These are phyloP conservation scores for Tachina grossa DNA, from an alignment of 2,888 invertebrate genomes.

Conservation along the genomic window DNA sequence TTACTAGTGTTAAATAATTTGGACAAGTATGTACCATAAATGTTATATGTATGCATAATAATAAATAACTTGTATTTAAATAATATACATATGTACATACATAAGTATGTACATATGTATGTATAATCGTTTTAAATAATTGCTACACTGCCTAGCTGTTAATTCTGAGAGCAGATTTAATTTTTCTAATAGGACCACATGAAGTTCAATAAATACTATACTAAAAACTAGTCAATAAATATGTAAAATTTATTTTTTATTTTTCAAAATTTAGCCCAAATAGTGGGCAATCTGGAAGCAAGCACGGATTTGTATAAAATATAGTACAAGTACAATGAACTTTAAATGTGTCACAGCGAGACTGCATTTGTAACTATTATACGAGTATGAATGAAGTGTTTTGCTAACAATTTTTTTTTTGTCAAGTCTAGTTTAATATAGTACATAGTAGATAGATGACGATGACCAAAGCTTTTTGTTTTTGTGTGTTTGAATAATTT, in stretches of 20 bases:
- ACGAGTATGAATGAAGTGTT: too few relatives aligned
- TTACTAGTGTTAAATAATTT: neutral
- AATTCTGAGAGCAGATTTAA: constrained; percentile 60
- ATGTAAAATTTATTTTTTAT: neutral
- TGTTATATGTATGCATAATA: neutral
- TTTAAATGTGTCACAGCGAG: constrained; percentile 14
- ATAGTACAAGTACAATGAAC: constrained; percentile 43
- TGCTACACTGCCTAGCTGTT: constrained; percentile 6
- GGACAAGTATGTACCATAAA: neutral
- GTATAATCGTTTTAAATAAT: neutral
- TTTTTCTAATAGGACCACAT: constrained; percentile 55
- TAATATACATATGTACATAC: neutral
- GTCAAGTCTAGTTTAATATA: constrained; percentile 19
- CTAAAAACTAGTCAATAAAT: too few relatives aligned
- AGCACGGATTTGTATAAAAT: constrained; percentile 4
- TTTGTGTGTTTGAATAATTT: neutral
- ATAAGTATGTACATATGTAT: neutral
- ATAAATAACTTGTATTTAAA: too few relatives aligned
- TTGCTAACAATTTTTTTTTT: neutral
- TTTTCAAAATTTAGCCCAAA: neutral
- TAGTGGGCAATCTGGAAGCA: neutral
- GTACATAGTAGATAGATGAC: neutral
- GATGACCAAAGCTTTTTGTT: neutral
- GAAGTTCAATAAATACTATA: neutral
- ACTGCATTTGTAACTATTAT: neutral